Percentiles rank a stretch among this genome's conserved stretches.
These are phyloP conservation scores for Tenualosa thibaudeaui DNA, from an alignment of 2,797 vertebrate species.

Conservation along the genomic window DNA sequence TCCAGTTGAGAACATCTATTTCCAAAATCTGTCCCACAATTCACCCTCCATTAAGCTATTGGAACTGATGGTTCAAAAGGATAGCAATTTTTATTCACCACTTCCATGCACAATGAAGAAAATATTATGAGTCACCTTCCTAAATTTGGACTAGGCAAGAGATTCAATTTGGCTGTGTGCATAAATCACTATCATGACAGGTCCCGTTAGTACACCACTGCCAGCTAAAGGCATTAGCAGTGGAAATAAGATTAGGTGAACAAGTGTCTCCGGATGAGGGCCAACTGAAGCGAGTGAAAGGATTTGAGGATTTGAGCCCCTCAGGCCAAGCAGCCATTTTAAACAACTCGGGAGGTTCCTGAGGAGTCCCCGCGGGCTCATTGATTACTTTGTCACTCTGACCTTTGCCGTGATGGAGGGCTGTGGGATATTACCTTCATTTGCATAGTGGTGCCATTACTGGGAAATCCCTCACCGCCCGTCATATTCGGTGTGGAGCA, in stretches of 20 bases:
- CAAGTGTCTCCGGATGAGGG: slow-evolving; percentile 52
- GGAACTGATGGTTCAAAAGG: neutral
- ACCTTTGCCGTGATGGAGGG: slow-evolving; percentile 58
- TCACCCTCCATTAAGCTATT: neutral
- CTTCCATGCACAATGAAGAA: slow-evolving; percentile 36
- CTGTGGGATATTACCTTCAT: slow-evolving; percentile 50
- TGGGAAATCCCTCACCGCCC: slow-evolving; percentile 11
- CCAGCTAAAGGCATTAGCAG: slow-evolving; percentile 56
- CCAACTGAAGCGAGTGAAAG: slow-evolving; percentile 48
- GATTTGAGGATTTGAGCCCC: slow-evolving; percentile 40
- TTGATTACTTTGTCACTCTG: slow-evolving; percentile 59
- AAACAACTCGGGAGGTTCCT: slow-evolving; percentile 33
- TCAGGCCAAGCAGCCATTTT: slow-evolving; percentile 32
- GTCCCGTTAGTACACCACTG: slow-evolving; percentile 59
- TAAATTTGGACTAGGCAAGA: slow-evolving; percentile 50
- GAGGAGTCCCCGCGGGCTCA: slow-evolving; percentile 42
- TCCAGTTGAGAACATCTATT: neutral
- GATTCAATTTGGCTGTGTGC: slow-evolving; percentile 63
- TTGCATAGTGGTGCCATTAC: slow-evolving; percentile 38
- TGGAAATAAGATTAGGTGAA: slow-evolving; percentile 63
- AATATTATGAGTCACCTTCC: slow-evolving; percentile 54
- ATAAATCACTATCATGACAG: slow-evolving; percentile 65
- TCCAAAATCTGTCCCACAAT: neutral
- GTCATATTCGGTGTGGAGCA: slow-evolving; percentile 39
- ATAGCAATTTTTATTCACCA: neutral